phyloP scores from a whole-genome alignment of 30 jellyfish, hydroid and myxozoan genomes.

The Hydra vulgaris region DNA sequence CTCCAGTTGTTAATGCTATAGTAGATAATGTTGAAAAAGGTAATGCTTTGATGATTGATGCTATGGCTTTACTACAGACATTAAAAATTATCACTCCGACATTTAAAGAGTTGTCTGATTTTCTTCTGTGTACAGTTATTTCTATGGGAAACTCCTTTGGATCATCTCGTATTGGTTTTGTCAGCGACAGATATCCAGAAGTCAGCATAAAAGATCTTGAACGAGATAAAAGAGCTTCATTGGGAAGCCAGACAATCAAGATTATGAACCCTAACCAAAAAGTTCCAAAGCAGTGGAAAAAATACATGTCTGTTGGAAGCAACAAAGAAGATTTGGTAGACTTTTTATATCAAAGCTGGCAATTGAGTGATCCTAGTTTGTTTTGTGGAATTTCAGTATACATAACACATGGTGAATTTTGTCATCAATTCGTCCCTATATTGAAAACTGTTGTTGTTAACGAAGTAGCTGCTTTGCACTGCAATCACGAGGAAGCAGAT shows the following conservation, averaged over 20 bases:
- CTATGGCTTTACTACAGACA: slow-evolving; percentile 45
- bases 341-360: slow-evolving; percentile 32
- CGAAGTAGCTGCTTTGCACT: slow-evolving; percentile 31
- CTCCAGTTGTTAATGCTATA: slow-evolving; percentile 10
- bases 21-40: not conserved
- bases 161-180: slow-evolving; percentile 29
- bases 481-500: slow-evolving; percentile 68
- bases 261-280: too few species aligned
- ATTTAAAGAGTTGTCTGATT: slow-evolving; percentile 32
- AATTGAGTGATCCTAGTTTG: slow-evolving; percentile 11
- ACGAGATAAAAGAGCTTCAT: slow-evolving; percentile 39
- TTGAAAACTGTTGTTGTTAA: slow-evolving; percentile 19
- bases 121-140: slow-evolving; percentile 9
- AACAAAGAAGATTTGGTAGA: slow-evolving; percentile 43
- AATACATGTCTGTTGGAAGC: too few species aligned
- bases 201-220: slow-evolving; percentile 34
- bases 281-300: too few species aligned
- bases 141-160: slow-evolving; percentile 2
- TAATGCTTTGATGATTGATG: slow-evolving; percentile 31
- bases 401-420: slow-evolving; percentile 29
- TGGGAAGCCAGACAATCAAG: too few species aligned
- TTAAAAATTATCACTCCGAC: too few species aligned
- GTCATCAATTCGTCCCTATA: slow-evolving; percentile 24
- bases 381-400: too few species aligned
- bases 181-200: slow-evolving; percentile 50